phyloP scores from a whole-genome alignment of 2,797 vertebrate species.

The Manis javanica region DNA sequence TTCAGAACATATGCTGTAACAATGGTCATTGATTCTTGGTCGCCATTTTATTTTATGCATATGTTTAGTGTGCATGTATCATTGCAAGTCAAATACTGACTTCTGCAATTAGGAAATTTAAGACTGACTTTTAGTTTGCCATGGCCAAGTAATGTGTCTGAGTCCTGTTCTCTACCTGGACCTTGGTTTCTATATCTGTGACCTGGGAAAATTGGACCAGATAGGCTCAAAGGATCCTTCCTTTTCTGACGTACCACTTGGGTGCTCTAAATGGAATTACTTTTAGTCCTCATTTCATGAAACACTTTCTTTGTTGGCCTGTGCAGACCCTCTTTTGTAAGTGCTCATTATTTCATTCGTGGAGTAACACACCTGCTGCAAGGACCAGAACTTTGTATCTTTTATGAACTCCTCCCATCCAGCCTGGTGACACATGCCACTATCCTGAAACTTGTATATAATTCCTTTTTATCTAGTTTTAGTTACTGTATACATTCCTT shows the following conservation, averaged over 20 bases:
- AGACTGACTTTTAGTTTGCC: background rate
- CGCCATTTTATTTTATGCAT: background rate
- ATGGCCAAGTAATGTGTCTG: background rate
- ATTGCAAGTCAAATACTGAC: background rate
- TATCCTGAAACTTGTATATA: background rate
- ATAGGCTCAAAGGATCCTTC: background rate
- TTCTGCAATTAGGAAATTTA: background rate
- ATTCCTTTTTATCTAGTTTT: background rate
- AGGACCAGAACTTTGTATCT: background rate
- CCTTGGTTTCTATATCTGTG: background rate
- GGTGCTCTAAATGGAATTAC: background rate
- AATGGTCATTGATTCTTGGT: background rate
- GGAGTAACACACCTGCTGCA: background rate
- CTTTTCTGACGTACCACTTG: background rate
- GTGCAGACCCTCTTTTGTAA: background rate
- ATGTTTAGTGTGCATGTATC: background rate
- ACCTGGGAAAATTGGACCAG: background rate
- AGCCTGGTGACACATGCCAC: background rate
- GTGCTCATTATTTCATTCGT: background rate
- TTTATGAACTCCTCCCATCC: background rate
- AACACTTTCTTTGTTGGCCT: background rate
- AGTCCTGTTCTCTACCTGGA: background rate
- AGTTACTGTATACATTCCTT: background rate
- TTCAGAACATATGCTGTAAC: conserved; percentile 16
- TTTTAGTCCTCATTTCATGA: background rate